Percentiles rank a stretch among this genome's conserved stretches.
Conservation (phyloP, 1,140 invertebrate species). For the Papilio polyxenes region DNA sequence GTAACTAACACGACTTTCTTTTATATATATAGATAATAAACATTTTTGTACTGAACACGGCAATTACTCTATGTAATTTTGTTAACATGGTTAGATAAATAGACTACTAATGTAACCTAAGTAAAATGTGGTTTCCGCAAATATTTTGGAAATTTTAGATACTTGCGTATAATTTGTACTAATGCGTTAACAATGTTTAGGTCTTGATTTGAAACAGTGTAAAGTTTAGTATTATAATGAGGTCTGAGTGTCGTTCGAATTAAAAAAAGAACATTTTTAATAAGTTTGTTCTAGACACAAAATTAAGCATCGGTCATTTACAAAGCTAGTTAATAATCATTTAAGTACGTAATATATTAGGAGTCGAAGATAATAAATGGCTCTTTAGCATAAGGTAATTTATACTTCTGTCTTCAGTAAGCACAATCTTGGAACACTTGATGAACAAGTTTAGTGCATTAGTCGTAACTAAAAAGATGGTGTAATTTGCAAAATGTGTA, state of each 20-base stretch:
- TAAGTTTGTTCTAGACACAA: not conserved
- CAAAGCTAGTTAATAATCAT: not conserved
- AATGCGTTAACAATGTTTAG: not conserved
- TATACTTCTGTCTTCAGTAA: not conserved
- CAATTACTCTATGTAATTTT: too few relatives aligned
- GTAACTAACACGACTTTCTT: too few relatives aligned
- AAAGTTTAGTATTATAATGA: not conserved
- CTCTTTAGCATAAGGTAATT: not conserved
- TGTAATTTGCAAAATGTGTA: constrained; percentile 15
- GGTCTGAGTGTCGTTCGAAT: not conserved
- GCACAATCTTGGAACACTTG: not conserved
- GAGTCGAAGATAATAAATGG: constrained; percentile 13
- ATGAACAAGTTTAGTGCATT: constrained; percentile 21
- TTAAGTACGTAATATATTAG: not conserved
- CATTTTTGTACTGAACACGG: too few relatives aligned
- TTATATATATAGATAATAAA: too few relatives aligned
- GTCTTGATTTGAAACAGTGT: not conserved
- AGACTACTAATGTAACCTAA: too few relatives aligned
- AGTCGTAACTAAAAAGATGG: not conserved
- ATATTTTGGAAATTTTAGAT: too few relatives aligned
- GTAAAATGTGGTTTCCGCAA: too few relatives aligned
- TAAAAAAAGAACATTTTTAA: not conserved
- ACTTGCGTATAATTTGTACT: too few relatives aligned
- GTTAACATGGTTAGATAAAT: too few relatives aligned
- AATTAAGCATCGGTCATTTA: not conserved